phyloP scores from a whole-genome alignment of 2,113 vertebrate genomes.

The Cynoglossus semilaevis region DNA sequence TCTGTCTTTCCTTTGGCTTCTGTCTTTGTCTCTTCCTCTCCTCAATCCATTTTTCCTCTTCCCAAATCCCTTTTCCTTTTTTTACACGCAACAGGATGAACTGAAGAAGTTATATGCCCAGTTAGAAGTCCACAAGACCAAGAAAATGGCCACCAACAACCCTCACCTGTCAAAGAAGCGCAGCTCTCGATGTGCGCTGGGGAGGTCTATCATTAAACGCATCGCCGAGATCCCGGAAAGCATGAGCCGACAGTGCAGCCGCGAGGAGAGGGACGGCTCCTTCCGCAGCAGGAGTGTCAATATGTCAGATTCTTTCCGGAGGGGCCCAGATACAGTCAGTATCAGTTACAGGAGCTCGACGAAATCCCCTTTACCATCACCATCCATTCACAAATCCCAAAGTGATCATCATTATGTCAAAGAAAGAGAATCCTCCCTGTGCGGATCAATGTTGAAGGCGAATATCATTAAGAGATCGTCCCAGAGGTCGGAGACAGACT shows the following conservation, averaged over 20 bases:
- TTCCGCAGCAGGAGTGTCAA: slow-evolving; percentile 46
- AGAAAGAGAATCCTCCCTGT: slow-evolving; percentile 67
- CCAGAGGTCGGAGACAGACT: slow-evolving; percentile 74
- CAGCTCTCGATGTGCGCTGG: slow-evolving; percentile 78
- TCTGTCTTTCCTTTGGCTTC: slow-evolving; percentile 43
- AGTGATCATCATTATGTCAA: slow-evolving; percentile 71
- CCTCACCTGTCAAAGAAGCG: slow-evolving; percentile 89
- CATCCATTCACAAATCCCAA: slow-evolving; percentile 71
- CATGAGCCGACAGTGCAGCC: slow-evolving; percentile 76
- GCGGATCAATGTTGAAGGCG: slow-evolving; percentile 62
- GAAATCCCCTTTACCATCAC: slow-evolving; percentile 42
- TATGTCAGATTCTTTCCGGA: slow-evolving; percentile 71
- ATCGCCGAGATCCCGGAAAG: slow-evolving; percentile 80
- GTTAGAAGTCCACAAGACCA: slow-evolving; percentile 87
- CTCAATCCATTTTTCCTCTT: slow-evolving; percentile 31
- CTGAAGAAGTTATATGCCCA: slow-evolving; percentile 92
- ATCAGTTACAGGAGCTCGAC: slow-evolving; percentile 67
- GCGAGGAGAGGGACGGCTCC: slow-evolving; percentile 77
- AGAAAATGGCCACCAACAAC: slow-evolving; percentile 88
- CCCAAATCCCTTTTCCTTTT: slow-evolving; percentile 35
- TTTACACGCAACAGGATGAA: slow-evolving; percentile 81
- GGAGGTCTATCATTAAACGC: slow-evolving; percentile 78
- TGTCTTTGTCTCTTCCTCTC: slow-evolving; percentile 42
- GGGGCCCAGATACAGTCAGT: slow-evolving; percentile 44
- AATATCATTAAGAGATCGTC: slow-evolving; percentile 53